phyloP scores from a whole-genome alignment of 2,888 invertebrate genomes.

The Archaeoteleia sp. region DNA sequence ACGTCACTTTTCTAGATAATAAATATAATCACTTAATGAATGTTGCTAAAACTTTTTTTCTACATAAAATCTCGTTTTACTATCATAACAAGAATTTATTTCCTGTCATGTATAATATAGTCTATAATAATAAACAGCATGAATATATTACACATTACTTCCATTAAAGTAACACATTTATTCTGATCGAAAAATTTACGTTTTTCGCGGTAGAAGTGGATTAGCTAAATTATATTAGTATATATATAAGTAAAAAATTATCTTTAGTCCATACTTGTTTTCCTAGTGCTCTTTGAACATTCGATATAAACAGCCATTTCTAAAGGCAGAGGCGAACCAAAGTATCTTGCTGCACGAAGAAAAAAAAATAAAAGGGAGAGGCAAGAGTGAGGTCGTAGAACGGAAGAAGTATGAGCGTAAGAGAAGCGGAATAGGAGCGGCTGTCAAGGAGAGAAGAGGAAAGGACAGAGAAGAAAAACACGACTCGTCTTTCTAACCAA shows the following conservation, averaged over 20 bases:
- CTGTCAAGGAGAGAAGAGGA: constrained; percentile 22
- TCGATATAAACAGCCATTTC: constrained; percentile 29
- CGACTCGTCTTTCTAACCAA: constrained; percentile 59
- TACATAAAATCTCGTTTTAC: too few species aligned
- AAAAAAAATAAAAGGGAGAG: constrained; percentile 39
- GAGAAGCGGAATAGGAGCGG: constrained; percentile 28
- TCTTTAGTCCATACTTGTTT: constrained; percentile 6
- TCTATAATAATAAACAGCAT: too few species aligned
- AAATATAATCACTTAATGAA: too few species aligned
- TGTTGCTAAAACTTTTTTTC: too few species aligned
- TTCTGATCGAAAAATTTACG: constrained; percentile 15
- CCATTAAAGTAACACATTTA: too few species aligned
- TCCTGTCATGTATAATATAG: too few species aligned
- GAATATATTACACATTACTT: too few species aligned
- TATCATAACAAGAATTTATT: too few species aligned
- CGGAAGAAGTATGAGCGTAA: constrained; percentile 48
- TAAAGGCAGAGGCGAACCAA: constrained; percentile 17
- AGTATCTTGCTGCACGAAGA: constrained; percentile 25
- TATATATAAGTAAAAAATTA: neutral
- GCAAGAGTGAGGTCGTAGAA: constrained; percentile 51
- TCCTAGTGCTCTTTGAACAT: constrained; percentile 13
- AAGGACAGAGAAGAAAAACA: constrained; percentile 57
- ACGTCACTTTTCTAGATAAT: too few species aligned
- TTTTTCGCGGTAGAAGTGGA: constrained; percentile 5
- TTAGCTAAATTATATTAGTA: neutral